Conservation (phyloP, 2,113 vertebrate genomes). For the Hypocryptadius cinnamomeus region DNA sequence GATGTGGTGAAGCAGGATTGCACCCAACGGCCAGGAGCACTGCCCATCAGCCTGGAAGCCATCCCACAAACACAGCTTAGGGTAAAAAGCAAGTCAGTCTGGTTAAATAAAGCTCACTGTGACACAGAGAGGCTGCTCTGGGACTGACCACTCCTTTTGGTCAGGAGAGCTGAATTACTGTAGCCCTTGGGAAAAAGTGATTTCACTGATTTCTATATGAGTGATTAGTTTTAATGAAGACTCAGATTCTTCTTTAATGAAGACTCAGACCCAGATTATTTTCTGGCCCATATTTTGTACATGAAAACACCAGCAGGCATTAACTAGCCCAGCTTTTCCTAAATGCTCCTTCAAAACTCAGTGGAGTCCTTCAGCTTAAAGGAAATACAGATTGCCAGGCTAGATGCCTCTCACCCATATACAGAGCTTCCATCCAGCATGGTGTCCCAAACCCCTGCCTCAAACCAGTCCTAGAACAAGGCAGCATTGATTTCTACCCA, state of each 20-base stretch:
- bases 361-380: background rate
- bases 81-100: background rate
- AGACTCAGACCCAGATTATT: background rate
- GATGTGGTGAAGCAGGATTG: background rate
- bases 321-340: background rate
- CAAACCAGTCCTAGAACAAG: background rate
- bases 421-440: background rate
- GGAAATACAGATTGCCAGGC: background rate
- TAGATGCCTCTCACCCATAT: background rate
- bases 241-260: background rate
- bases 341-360: background rate
- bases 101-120: background rate
- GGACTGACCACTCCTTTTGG: background rate
- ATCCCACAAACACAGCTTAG: background rate
- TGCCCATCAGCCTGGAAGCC: background rate
- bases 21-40: background rate
- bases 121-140: background rate
- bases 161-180: background rate
- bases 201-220: background rate
- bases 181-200: background rate
- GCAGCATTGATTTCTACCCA: background rate
- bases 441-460: background rate
- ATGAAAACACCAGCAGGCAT: background rate
- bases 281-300: background rate
- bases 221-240: background rate